Conservation (phyloP, 2,888 invertebrate genomes). For the Drosophila niveifrons region DNA sequence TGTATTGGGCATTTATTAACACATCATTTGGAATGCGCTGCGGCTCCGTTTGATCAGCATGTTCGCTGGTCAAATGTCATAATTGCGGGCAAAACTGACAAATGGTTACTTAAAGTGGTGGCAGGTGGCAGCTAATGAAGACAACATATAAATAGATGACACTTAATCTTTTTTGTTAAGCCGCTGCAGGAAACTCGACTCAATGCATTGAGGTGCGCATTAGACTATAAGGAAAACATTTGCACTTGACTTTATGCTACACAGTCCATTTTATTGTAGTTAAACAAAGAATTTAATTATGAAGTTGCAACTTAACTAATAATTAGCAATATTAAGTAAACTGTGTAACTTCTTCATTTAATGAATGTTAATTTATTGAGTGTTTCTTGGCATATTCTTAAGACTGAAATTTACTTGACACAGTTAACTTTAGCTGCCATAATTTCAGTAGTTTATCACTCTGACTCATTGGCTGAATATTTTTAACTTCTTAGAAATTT, state of each 20-base stretch:
- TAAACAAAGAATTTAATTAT: not conserved
- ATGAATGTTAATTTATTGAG: not conserved
- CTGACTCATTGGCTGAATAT: not conserved
- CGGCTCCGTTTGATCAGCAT: constrained; percentile 60
- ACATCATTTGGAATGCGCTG: constrained; percentile 72
- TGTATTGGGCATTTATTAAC: constrained; percentile 65
- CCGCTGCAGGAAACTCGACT: constrained; percentile 10
- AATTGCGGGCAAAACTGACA: constrained; percentile 67
- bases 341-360: not conserved
- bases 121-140: constrained; percentile 48
- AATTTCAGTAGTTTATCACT: not conserved
- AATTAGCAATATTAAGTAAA: not conserved
- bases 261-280: not conserved
- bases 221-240: constrained; percentile 1
- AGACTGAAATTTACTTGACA: not conserved
- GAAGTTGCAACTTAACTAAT: not conserved
- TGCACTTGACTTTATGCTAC: not conserved
- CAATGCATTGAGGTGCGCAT: not conserved
- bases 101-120: constrained; percentile 37
- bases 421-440: not conserved
- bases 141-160: constrained; percentile 35
- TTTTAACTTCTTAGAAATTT: constrained; percentile 1
- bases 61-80: constrained; percentile 58
- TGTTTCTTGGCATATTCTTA: too few species aligned
- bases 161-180: constrained; percentile 16